Evolutionary conservation across 1,140 invertebrate species (phyloP).

Genomic region (Bursaphelenchus mucronatus): DNA sequence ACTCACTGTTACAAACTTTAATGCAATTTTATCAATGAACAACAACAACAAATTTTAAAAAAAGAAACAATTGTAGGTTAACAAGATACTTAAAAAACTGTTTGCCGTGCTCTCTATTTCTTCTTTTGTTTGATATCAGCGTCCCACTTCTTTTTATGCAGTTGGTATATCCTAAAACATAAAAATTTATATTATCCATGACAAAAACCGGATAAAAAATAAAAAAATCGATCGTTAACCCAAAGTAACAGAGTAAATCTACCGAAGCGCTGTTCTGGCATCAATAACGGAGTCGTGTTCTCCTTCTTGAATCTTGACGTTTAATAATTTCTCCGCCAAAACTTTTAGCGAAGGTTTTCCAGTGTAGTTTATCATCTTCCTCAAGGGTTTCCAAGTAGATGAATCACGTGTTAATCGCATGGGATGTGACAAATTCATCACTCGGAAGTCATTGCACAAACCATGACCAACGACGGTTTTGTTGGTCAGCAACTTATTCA

Average conservation of each 20-base stretch:
- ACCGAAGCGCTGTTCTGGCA: constrained; percentile 49
- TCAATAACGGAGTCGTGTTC: constrained; percentile 76
- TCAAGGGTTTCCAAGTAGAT: constrained; percentile 72
- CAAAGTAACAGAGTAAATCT: too few relatives aligned
- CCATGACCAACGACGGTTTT: constrained; percentile 81
- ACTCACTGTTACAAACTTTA: too few relatives aligned
- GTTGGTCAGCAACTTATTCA: constrained; percentile 72
- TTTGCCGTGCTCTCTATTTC: too few relatives aligned
- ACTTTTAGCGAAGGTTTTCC: constrained; percentile 76
- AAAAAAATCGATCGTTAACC: too few relatives aligned
- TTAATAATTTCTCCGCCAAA: constrained; percentile 72
- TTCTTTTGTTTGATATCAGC: constrained; percentile 32
- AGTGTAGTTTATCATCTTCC: constrained; percentile 65
- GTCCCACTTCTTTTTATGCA: constrained; percentile 37
- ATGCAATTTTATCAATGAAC: too few relatives aligned
- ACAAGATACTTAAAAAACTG: too few relatives aligned
- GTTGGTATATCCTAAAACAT: constrained; percentile 19
- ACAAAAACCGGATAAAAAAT: too few relatives aligned
- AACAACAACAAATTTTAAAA: too few relatives aligned
- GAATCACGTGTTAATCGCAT: constrained; percentile 75
- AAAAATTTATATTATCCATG: too few relatives aligned
- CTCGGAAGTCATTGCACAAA: constrained; percentile 76
- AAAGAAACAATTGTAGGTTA: too few relatives aligned
- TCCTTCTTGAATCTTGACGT: constrained; percentile 78
- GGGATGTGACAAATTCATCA: constrained; percentile 76